A percentile compares a stretch with the other conserved stretches of the same genome.
phyloP scores from a whole-genome alignment of 2,888 invertebrate species.

The Cremastinae sp. region DNA sequence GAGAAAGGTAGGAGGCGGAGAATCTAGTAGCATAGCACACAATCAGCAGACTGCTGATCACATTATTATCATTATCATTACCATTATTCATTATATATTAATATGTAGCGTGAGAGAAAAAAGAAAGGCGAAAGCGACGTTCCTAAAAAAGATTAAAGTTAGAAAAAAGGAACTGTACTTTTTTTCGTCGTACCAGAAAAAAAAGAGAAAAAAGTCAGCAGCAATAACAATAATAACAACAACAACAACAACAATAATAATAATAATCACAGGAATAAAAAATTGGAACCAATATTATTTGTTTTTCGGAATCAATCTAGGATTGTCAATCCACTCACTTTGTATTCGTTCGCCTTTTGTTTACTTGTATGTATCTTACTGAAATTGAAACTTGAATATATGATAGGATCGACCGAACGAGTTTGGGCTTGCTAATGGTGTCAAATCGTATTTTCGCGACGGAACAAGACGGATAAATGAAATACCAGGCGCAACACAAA shows the following conservation, averaged over 20 bases:
- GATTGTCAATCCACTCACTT: slow-evolving; percentile 54
- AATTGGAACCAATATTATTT: slow-evolving; percentile 29
- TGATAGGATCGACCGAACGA: slow-evolving; percentile 47
- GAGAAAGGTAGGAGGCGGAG: slow-evolving; percentile 73
- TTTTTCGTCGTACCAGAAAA: slow-evolving; percentile 7
- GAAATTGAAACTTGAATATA: slow-evolving; percentile 46
- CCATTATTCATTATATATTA: neutral
- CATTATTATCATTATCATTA: slow-evolving; percentile 36
- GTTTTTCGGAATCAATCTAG: slow-evolving; percentile 46
- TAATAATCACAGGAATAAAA: neutral
- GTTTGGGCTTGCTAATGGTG: slow-evolving; percentile 46
- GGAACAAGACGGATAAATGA: slow-evolving; percentile 21
- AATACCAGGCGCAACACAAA: slow-evolving; percentile 42
- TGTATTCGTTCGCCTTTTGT: slow-evolving; percentile 28
- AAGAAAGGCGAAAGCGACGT: slow-evolving; percentile 30
- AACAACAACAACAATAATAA: neutral
- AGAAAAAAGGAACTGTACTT: slow-evolving; percentile 8
- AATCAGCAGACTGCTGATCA: slow-evolving; percentile 63
- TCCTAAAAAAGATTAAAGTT: neutral
- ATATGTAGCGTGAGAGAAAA: slow-evolving; percentile 26
- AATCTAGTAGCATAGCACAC: slow-evolving; percentile 65
- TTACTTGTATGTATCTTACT: slow-evolving; percentile 12
- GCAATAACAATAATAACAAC: neutral
- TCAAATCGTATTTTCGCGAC: slow-evolving; percentile 29
- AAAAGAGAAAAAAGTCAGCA: slow-evolving; percentile 9